Evolutionary conservation across 2,113 vertebrate genomes (phyloP).

Genomic region (Mesocricetus auratus): DNA sequence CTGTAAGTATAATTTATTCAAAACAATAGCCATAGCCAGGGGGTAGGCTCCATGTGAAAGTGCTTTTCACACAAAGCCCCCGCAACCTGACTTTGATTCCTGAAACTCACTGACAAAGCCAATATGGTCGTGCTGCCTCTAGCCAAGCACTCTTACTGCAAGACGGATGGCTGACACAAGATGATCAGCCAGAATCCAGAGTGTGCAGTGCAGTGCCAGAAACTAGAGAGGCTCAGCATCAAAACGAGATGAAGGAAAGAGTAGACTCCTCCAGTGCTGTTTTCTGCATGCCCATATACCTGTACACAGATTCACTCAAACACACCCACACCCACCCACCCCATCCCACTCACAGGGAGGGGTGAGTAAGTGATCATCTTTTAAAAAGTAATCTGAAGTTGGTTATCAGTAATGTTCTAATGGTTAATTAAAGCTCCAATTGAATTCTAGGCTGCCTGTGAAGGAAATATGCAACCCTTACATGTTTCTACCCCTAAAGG

Average conservation of each 20-base stretch:
- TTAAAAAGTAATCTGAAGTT: conserved; percentile 49
- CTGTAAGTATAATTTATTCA: background rate
- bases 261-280: background rate
- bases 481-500: conserved; percentile 83
- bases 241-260: background rate
- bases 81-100: background rate
- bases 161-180: background rate
- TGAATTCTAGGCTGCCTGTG: conserved; percentile 93
- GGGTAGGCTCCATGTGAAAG: background rate
- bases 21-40: background rate
- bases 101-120: background rate
- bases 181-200: background rate
- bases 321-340: background rate
- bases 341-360: too few relatives aligned
- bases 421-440: conserved; percentile 35
- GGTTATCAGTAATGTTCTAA: background rate
- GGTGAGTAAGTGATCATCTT: background rate
- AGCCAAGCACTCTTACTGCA: background rate
- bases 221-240: background rate
- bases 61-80: background rate
- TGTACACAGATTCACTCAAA: background rate
- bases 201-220: background rate
- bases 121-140: background rate
- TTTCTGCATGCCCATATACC: background rate
- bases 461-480: conserved; percentile 93